These are phyloP conservation scores for Rhipidura dahli DNA, from an alignment of 2,113 vertebrate genomes.

Conservation along the genomic window DNA sequence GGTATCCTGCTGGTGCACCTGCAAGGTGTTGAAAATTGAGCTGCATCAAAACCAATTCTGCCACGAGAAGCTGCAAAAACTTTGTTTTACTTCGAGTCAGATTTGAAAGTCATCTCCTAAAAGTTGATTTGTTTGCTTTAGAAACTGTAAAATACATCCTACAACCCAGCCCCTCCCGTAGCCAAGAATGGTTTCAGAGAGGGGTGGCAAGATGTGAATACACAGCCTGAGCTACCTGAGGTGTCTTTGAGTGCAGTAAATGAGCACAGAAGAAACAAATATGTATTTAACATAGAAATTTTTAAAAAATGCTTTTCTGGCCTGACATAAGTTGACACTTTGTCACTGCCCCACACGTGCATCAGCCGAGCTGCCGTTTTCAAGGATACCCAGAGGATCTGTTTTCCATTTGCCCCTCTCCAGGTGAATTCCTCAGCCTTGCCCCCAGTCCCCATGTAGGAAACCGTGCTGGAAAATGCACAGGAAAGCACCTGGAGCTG, in stretches of 20 bases:
- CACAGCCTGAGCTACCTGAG: background rate
- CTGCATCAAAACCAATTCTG: background rate
- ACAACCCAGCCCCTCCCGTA: background rate
- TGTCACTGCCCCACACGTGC: rapidly evolving
- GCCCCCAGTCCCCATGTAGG: background rate
- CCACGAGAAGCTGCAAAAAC: background rate
- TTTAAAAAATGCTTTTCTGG: background rate
- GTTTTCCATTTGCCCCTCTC: background rate
- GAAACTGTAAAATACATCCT: background rate
- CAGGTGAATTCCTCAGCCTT: background rate
- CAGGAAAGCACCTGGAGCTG: background rate
- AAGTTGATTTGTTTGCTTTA: background rate
- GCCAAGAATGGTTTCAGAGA: background rate
- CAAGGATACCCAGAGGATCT: background rate
- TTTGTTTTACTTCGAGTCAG: rapidly evolving
- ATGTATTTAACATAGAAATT: background rate
- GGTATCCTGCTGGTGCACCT: background rate
- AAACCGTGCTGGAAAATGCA: background rate
- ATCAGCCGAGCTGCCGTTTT: background rate
- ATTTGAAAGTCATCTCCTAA: background rate
- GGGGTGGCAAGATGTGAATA: background rate
- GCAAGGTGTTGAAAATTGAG: background rate
- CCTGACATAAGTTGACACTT: rapidly evolving
- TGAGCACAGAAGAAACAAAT: background rate
- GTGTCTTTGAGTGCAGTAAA: background rate